Evolutionary conservation across 2,797 vertebrate genomes (phyloP).

Genomic region (Prionace glauca): DNA sequence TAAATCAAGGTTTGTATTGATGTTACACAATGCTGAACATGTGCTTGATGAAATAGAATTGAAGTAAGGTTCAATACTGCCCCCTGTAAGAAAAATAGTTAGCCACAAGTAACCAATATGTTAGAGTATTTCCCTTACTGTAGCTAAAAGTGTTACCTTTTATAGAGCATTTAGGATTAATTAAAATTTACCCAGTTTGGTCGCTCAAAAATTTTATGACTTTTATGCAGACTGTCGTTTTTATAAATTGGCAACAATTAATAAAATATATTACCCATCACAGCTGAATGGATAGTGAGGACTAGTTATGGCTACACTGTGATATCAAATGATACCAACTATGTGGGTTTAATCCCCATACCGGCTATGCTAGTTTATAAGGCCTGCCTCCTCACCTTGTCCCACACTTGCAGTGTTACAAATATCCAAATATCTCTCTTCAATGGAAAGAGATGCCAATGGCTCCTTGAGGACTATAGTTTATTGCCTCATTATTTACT

Average conservation of each 20-base stretch:
- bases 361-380: background rate
- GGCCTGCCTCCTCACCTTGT: background rate
- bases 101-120: background rate
- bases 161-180: background rate
- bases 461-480: background rate
- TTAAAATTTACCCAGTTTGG: background rate
- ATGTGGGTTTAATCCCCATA: background rate
- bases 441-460: background rate
- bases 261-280: background rate
- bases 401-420: background rate
- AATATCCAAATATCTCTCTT: background rate
- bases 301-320: background rate
- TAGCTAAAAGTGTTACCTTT: background rate
- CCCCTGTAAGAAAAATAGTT: constrained; percentile 17
- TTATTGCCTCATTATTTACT: background rate
- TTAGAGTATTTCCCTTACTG: background rate
- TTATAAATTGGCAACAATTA: background rate
- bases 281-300: background rate
- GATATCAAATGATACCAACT: background rate
- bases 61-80: background rate
- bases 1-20: background rate
- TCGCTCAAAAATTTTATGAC: background rate
- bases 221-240: background rate
- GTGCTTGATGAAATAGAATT: background rate
- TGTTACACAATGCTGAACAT: constrained; percentile 4